Conservation (phyloP, 2,888 invertebrate species). For the Mesorhabditis belari region DNA sequence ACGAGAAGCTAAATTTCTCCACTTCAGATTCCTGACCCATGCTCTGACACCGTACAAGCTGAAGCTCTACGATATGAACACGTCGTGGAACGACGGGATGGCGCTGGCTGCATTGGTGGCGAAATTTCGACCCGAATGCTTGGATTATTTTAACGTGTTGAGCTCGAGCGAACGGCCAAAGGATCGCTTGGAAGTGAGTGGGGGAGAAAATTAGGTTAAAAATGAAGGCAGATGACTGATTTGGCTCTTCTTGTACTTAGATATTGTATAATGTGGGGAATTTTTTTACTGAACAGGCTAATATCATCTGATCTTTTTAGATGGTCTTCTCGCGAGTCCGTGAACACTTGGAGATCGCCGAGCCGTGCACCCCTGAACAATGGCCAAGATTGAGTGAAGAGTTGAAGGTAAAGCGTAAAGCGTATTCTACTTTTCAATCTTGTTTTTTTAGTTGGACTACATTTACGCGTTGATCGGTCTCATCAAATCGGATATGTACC, state of each 20-base stretch:
- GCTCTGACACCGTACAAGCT: conserved; percentile 63
- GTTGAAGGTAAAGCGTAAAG: background rate
- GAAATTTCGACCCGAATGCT: conserved; percentile 24
- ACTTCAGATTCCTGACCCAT: conserved; percentile 68
- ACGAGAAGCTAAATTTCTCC: no score
- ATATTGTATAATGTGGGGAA: no score
- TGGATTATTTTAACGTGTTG: conserved; percentile 11
- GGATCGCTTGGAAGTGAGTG: conserved; percentile 3
- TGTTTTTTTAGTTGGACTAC: conserved; percentile 1
- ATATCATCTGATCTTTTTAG: background rate
- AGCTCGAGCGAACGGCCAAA: conserved; percentile 6
- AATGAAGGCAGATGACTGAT: no score
- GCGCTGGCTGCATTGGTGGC: conserved; percentile 27
- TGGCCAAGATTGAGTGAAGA: conserved; percentile 17
- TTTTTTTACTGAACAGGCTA: no score
- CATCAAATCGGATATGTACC: background rate
- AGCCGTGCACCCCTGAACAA: conserved; percentile 17
- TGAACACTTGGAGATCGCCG: conserved; percentile 8
- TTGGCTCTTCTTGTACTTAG: no score
- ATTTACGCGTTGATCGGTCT: conserved; percentile 1
- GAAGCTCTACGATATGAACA: conserved; percentile 67
- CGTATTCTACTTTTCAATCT: background rate
- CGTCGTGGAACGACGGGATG: conserved; percentile 55
- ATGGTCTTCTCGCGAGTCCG: conserved; percentile 13
- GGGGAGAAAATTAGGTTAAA: no score